Percentiles rank a stretch among this genome's conserved stretches.
These are phyloP conservation scores for Triops cancriformis DNA, from an alignment of 1,140 invertebrate genomes.

Conservation along the genomic window DNA sequence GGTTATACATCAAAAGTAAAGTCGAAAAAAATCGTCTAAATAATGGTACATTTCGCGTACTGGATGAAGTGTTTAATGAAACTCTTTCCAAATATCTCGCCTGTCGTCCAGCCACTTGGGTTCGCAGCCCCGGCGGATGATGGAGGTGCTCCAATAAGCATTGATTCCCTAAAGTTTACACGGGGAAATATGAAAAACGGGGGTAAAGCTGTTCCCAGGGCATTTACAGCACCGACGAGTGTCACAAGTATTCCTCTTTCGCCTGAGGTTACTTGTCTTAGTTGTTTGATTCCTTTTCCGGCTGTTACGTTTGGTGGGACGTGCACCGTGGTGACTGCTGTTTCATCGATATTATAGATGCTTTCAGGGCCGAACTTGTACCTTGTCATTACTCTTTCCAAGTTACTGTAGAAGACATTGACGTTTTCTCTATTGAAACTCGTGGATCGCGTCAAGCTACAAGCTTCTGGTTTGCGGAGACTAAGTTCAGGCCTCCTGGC, in stretches of 20 bases:
- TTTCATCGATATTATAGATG: constrained; percentile 16
- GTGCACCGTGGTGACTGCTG: not conserved
- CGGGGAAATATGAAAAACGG: not conserved
- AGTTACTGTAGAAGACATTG: not conserved
- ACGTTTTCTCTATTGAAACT: constrained; percentile 14
- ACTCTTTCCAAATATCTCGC: not conserved
- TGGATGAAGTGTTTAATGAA: no score
- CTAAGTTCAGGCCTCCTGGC: constrained; percentile 3
- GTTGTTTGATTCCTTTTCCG: not conserved
- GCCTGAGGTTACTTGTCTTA: constrained; percentile 10
- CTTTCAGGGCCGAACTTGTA: not conserved
- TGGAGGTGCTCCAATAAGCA: constrained; percentile 28
- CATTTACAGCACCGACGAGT: not conserved
- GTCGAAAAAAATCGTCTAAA: no score
- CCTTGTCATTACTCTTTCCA: constrained; percentile 1
- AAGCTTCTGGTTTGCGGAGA: constrained; percentile 15
- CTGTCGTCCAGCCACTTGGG: constrained; percentile 30
- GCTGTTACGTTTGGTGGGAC: not conserved
- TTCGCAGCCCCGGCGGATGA: constrained; percentile 21
- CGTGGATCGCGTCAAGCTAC: constrained; percentile 11
- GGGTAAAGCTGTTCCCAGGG: constrained; percentile 14
- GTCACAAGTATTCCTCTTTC: not conserved
- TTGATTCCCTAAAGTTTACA: constrained; percentile 10
- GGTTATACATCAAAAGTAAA: no score
- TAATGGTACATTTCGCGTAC: no score